Evolutionary conservation across 2,113 vertebrate genomes (phyloP).

Genomic region (Chlorocebus sabaeus): DNA sequence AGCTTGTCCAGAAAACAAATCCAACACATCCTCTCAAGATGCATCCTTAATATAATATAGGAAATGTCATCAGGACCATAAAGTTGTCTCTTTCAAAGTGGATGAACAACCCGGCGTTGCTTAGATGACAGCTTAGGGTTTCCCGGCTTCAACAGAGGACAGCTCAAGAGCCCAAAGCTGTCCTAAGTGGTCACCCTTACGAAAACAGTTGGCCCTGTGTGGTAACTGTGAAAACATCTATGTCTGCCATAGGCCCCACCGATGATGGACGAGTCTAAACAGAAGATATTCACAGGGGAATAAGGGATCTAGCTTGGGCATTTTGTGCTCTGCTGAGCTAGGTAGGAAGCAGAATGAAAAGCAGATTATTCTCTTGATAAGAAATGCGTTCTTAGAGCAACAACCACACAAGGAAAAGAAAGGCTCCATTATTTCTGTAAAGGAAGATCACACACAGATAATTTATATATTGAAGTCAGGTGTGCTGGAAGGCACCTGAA

Average conservation of each 20-base stretch:
- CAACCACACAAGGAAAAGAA: slow-evolving; percentile 82
- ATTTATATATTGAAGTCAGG: slow-evolving; percentile 1
- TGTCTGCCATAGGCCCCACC: slow-evolving; percentile 78
- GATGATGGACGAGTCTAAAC: slow-evolving; percentile 79
- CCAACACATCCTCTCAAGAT: not conserved
- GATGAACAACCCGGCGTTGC: not conserved
- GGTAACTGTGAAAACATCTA: slow-evolving; percentile 78
- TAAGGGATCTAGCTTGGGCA: slow-evolving; percentile 56
- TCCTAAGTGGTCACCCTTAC: not conserved
- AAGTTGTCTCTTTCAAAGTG: not conserved
- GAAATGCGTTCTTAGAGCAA: slow-evolving; percentile 83
- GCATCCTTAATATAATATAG: not conserved
- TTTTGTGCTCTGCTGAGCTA: not conserved
- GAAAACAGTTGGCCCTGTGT: slow-evolving; percentile 35
- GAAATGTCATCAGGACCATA: not conserved
- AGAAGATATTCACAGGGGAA: slow-evolving; percentile 83
- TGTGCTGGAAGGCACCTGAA: not conserved
- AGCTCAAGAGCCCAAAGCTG: not conserved
- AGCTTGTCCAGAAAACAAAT: slow-evolving; percentile 15
- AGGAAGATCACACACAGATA: slow-evolving; percentile 19
- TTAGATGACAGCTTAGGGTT: slow-evolving; percentile 8
- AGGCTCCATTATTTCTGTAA: slow-evolving; percentile 57
- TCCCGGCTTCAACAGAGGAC: not conserved
- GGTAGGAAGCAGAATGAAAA: slow-evolving; percentile 38
- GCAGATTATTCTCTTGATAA: slow-evolving; percentile 58